Percentiles rank a stretch among this genome's conserved stretches.
These are phyloP conservation scores for Plodia interpunctella DNA, from an alignment of 1,140 invertebrate species.

Conservation along the genomic window DNA sequence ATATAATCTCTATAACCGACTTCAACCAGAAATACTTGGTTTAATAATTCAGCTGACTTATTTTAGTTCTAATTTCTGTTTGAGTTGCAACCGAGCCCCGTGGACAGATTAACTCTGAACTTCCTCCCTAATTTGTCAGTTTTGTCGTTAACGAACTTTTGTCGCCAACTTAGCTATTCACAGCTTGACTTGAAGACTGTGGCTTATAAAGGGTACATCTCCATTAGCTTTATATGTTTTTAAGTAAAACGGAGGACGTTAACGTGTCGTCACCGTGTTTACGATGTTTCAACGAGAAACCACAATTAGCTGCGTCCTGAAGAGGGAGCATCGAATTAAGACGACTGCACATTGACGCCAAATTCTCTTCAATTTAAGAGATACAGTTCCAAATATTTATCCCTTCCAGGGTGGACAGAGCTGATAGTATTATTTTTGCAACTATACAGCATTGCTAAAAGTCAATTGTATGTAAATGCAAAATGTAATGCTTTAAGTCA, in stretches of 20 bases:
- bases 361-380: no score
- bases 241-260: slow-evolving; percentile 1
- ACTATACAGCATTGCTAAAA: no score
- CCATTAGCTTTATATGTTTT: slow-evolving; percentile 4
- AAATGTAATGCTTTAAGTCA: no score
- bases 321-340: not conserved
- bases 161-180: not conserved
- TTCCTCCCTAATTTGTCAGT: not conserved
- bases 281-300: not conserved
- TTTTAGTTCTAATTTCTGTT: not conserved
- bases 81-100: not conserved
- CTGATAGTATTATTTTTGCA: no score
- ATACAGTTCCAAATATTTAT: no score
- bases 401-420: no score
- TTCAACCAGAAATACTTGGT: no score
- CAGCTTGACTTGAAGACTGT: not conserved
- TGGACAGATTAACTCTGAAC: not conserved
- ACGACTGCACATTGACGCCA: not conserved
- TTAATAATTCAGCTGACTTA: not conserved
- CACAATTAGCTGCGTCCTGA: not conserved
- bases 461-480: no score
- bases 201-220: not conserved
- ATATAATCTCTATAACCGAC: no score
- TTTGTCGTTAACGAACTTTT: slow-evolving; percentile 2
- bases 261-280: slow-evolving; percentile 3